Base-by-base conservation (phyloP, 2,797 vertebrate species). In the Gymnopithys bicolor region DNA sequence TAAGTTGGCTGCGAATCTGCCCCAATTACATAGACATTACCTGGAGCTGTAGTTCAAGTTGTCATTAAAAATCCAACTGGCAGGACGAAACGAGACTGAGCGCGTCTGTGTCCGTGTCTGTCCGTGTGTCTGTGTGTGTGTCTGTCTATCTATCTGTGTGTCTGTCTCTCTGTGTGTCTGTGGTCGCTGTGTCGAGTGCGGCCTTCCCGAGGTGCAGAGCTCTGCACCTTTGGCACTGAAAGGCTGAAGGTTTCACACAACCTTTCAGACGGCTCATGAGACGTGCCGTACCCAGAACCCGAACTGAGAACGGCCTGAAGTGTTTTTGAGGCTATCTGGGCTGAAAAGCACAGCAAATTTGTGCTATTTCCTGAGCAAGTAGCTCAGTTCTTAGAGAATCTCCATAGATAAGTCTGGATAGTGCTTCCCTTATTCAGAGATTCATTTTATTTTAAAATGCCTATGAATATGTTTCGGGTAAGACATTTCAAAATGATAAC, bases 311-410 rank as follows among this genome's bases (percentile, higher is more conserved):
- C 24, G 52, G 14, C 28, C 3, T 59, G 9, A 43, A n/a, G 10
- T 52, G 13, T 52, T 39, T 79, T 66, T 77, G 5, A 49, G 80
- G 43, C 52, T 79, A 7, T 59, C 21, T 53, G 21, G n/a, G 22
- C 51, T 62, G 67, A 87, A 73, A 87, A 83, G 63, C 27, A 23
- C 32, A 3, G 19, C 48, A 33, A 14, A 80, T 87, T 56, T 87
- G 23, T 95, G 37, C 85, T 60, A 52, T 41, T 83, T 19, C 8
- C 23, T 88, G 56, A 63, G 32, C 60, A 93, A 81, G 30, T 88
- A 64, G 66, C 88, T 81, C 77, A 78, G 30, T 46, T 84, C 32
- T 62, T 73, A 35, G 0, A 7, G 68, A 80, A 63, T 52, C 21
- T 63, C 49, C 18, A 7, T 6, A 68, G 30, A 6, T 67, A 39